Conservation (phyloP, 2,888 invertebrate species). For the Geophilus truncorum region DNA sequence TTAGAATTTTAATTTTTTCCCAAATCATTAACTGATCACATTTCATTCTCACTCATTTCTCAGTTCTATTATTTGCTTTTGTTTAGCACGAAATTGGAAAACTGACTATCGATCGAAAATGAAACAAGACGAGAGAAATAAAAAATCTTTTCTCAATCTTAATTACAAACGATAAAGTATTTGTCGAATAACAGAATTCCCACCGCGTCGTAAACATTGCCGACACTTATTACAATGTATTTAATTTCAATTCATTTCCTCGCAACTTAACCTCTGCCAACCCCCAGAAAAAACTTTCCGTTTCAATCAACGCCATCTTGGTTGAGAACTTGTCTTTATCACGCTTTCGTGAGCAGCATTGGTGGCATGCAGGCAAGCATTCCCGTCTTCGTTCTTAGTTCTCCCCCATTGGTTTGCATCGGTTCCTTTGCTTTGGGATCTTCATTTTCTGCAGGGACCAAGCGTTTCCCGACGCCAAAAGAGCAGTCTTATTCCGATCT, state of each 20-base stretch:
- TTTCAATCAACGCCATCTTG: slow-evolving; percentile 20
- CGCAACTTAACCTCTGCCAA: background rate
- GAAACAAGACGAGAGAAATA: too few species aligned
- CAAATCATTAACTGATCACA: background rate
- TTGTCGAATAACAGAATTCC: background rate
- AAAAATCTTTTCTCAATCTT: too few species aligned
- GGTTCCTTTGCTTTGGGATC: slow-evolving; percentile 20
- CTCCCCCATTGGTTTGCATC: slow-evolving; percentile 20
- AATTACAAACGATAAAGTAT: too few species aligned
- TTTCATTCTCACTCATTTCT: too few species aligned
- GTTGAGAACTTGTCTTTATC: slow-evolving; percentile 6
- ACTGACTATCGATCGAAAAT: too few species aligned
- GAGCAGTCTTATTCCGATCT: slow-evolving; percentile 18
- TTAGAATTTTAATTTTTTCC: background rate
- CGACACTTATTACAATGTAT: background rate
- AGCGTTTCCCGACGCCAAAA: slow-evolving; percentile 15
- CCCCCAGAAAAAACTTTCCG: background rate
- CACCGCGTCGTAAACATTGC: background rate
- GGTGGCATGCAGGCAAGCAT: slow-evolving; percentile 16
- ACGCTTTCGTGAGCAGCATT: slow-evolving; percentile 3
- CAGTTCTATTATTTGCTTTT: too few species aligned
- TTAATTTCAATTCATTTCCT: background rate
- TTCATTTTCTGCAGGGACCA: slow-evolving; percentile 14
- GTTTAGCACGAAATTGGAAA: too few species aligned
- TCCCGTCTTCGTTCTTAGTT: slow-evolving; percentile 20